Evolutionary conservation across 2,113 vertebrate genomes (phyloP), one percentile per base, ranked within the genome.

Genomic region (Pseudopipra pipra): DNA sequence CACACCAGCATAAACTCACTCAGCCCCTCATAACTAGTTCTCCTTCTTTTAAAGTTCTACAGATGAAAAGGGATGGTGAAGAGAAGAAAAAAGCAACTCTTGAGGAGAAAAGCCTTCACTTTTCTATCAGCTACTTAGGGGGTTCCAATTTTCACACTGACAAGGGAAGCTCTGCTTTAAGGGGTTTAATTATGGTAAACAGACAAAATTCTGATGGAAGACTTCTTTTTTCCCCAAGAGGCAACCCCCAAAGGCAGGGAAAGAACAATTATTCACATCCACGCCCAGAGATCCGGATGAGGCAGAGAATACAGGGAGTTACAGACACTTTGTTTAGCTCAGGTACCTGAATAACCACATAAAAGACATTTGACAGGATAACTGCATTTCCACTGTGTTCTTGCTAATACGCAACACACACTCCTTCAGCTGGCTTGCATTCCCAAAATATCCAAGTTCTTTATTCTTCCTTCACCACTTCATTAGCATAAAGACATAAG

Each of bases 41-140:
- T 68, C 44, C 47, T 31, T 10, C 35, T 75, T 68, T 31, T 25
- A 5, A 47, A 59, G 27, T 19, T 80, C 63, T 43, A 3, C 2
- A 73, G 24, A 52, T 22, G 14, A 47, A 68, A 89, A 76, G 9
- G 3, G 14, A 39, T 11, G 20, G 27, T n/a, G n/a, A 58, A 72
- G 30, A 65, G 24, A 83, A 89, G 14, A 23, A 44, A 65, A n/a
- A 56, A 70, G 11, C 46, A 37, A 77, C 23, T 46, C 22, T 23
- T 17, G 11, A 28, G 25, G 39, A 91, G 47, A 16, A 21, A 11
- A 16, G 10, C 16, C 23, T 81, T 65, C 8, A 6, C 14, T 61
- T 39, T 9, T 30, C 3, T 5, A 88, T 37, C 18, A 85, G 55
- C 0, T 0, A 41, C 44, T 59, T 33, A 54, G 0, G 3, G 17